Evolutionary conservation across 1,140 invertebrate species (phyloP).

Genomic region (Eriosoma lanigerum): DNA sequence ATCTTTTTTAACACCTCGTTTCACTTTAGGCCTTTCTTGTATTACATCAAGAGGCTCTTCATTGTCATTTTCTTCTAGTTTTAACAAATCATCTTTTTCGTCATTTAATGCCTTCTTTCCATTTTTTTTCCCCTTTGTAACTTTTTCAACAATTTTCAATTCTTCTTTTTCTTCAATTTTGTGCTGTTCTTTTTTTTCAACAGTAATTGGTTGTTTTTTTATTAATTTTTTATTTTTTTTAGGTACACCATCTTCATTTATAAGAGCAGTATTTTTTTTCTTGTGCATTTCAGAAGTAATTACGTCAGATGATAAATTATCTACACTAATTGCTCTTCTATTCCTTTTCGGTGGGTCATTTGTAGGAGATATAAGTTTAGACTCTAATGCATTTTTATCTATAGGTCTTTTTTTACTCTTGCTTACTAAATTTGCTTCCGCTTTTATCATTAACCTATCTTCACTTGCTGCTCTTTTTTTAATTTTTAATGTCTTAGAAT

Average conservation of each 20-base stretch:
- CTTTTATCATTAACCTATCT: not conserved
- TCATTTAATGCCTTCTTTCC: constrained; percentile 5
- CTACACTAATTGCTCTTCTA: constrained; percentile 16
- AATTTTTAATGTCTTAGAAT: not conserved
- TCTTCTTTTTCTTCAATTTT: not conserved
- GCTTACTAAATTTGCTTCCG: not conserved
- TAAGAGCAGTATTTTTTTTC: not conserved
- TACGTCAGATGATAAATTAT: not conserved
- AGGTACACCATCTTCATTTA: not conserved
- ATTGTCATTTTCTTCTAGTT: not conserved
- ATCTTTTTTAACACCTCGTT: not conserved
- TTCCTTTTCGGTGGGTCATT: not conserved
- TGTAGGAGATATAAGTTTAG: not conserved
- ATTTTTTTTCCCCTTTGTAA: constrained; percentile 15
- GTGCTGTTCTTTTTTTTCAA: not conserved
- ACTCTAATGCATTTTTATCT: not conserved
- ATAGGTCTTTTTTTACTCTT: constrained; percentile 17
- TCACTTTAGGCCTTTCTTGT: constrained; percentile 16
- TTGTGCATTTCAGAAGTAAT: no score
- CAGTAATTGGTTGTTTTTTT: not conserved
- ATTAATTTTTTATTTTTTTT: not conserved
- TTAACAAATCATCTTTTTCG: constrained; percentile 1
- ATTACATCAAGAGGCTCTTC: not conserved
- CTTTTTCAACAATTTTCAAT: not conserved
- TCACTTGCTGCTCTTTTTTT: constrained; percentile 6